Percentiles rank a stretch among this genome's conserved stretches.
phyloP scores from a whole-genome alignment of 2,888 invertebrate species.

The Nemotelus pantherinus region DNA sequence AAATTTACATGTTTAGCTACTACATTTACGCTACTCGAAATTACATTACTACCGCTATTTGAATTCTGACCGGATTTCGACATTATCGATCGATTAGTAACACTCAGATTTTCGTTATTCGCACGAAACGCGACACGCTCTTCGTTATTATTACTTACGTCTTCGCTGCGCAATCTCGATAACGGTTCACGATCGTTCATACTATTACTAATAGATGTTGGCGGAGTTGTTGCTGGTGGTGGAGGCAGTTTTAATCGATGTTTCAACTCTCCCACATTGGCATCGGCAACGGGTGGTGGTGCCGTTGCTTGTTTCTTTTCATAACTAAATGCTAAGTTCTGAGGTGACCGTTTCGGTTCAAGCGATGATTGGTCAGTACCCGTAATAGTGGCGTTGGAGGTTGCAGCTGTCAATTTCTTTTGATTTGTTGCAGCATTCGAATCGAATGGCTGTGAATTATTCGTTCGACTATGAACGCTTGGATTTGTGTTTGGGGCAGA shows the following conservation, averaged over 20 bases:
- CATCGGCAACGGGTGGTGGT: background rate
- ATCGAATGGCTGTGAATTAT: constrained; percentile 20
- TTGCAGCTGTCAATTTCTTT: constrained; percentile 9
- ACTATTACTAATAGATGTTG: constrained; percentile 9
- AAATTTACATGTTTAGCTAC: constrained; percentile 48
- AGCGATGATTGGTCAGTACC: constrained; percentile 7
- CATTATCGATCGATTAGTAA: constrained; percentile 39
- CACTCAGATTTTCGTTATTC: constrained; percentile 24
- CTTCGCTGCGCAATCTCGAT: constrained; percentile 24
- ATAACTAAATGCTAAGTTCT: background rate
- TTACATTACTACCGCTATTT: constrained; percentile 1
- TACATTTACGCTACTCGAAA: constrained; percentile 33
- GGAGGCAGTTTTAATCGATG: constrained; percentile 16
- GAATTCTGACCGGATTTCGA: constrained; percentile 27
- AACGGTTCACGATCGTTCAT: background rate
- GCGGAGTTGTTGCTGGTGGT: background rate
- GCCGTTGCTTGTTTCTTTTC: background rate
- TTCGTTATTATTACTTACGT: constrained; percentile 45
- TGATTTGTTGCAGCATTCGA: constrained; percentile 28
- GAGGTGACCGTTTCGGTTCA: constrained; percentile 26
- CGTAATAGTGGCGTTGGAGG: background rate
- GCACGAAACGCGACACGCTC: constrained; percentile 14
- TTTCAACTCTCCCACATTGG: no score
- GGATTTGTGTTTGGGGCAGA: constrained; percentile 17
- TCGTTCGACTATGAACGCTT: constrained; percentile 8